Evolutionary conservation across 2,888 invertebrate species (phyloP), one percentile per base, ranked within the genome.

Genomic region (Lutraria lutraria): DNA sequence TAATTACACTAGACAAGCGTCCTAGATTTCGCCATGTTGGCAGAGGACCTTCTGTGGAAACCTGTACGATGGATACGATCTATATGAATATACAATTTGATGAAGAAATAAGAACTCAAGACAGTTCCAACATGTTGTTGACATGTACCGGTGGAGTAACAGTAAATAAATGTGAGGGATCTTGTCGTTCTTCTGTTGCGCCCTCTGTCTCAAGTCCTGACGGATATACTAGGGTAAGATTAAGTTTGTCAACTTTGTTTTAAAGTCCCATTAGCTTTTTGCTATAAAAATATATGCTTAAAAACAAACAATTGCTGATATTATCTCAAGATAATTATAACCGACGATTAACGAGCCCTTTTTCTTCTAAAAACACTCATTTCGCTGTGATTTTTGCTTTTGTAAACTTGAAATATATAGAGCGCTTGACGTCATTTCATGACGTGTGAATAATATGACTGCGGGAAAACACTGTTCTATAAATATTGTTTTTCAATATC

Each of bases 141-240:
- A 56, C 52, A 8, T 92, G 92, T 87, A 81, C 54, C 2, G 92
- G 90, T 13, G 34, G 68, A 0, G 90, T 89, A 19, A 25, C 84
- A 0, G 89, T 92, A 8, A 90, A 89, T 25, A 90, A 92, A 83
- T 92, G 92, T 54, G 90, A 92, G 79, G 92, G 92, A 15, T 60
- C 88, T 63, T 92, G 92, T 81, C 86, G 60, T 21, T 92, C 92
- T 4, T 82, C 56, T 13, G 88, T 90, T 13, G 53, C 52, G 31
- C 92, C 92, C 0, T 85, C 83, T 31, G 88, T 92, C n/a, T 90
- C 86, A 60, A 88, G 88, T 34, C 87, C 88, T 56, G 92, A 90
- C 25, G 92, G 92, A 8, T 90, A 88, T 54, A 60, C 85, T 83
- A 80, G 86, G 88, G 92, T 92, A 80, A 81, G 87, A 86, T n/a